These are phyloP conservation scores for Alosa sapidissima DNA, from an alignment of 2,797 vertebrate genomes.

Conservation along the genomic window DNA sequence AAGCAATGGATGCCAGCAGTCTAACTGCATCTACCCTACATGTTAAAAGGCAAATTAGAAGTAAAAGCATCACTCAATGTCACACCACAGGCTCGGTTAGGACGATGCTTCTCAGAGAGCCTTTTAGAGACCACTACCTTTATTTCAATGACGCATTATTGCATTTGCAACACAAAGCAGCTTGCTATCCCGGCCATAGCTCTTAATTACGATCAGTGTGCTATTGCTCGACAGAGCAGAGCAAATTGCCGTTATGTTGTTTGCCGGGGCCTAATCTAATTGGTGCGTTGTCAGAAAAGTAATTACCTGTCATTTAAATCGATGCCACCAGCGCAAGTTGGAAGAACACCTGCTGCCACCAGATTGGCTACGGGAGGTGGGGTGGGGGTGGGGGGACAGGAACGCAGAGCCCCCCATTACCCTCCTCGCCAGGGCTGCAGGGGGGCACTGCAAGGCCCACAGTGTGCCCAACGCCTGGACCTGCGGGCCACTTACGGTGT, in stretches of 20 bases:
- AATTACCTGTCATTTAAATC: slow-evolving; percentile 95
- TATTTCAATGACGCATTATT: slow-evolving; percentile 74
- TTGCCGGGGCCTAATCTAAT: slow-evolving; percentile 94
- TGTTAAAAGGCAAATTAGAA: slow-evolving; percentile 55
- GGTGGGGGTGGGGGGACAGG: neutral
- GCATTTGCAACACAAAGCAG: slow-evolving; percentile 79
- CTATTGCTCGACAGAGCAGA: slow-evolving; percentile 91
- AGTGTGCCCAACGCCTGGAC: neutral
- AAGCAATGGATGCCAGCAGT: neutral
- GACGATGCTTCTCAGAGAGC: neutral
- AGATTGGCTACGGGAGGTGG: neutral
- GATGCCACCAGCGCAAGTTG: slow-evolving; percentile 88
- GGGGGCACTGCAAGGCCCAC: neutral
- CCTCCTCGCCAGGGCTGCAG: neutral
- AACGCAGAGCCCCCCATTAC: neutral
- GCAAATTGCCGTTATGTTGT: slow-evolving; percentile 95
- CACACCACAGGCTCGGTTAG: neutral
- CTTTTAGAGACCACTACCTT: slow-evolving; percentile 6
- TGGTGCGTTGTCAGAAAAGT: slow-evolving; percentile 94
- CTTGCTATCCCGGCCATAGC: slow-evolving; percentile 88
- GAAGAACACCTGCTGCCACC: slow-evolving; percentile 83
- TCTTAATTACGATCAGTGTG: slow-evolving; percentile 94
- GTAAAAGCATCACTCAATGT: slow-evolving; percentile 3
- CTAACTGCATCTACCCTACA: neutral
- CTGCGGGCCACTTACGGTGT: neutral